Conservation (phyloP, 2,113 vertebrate species). For the Arothron firmamentum region DNA sequence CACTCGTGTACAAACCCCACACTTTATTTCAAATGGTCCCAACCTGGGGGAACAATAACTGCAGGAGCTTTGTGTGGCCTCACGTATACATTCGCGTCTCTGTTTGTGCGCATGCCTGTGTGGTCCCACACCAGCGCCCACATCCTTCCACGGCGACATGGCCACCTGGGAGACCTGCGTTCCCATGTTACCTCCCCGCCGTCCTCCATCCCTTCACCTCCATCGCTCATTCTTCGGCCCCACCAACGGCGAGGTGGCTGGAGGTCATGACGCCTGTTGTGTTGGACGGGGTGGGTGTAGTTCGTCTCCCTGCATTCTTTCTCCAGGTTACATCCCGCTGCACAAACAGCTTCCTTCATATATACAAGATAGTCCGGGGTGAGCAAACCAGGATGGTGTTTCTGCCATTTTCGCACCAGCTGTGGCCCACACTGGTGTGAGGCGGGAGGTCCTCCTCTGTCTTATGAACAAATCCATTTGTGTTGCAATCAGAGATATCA, state of each 20-base stretch:
- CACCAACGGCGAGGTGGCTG: constrained; percentile 22
- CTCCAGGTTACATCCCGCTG: constrained; percentile 38
- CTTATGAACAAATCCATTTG: constrained; percentile 23
- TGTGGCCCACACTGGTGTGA: neutral
- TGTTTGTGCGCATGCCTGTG: constrained; percentile 45
- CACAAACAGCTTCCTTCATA: constrained; percentile 31
- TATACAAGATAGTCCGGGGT: constrained; percentile 31
- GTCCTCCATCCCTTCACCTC: constrained; percentile 23
- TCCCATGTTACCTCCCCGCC: constrained; percentile 36
- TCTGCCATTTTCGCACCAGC: constrained; percentile 27
- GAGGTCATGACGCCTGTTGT: constrained; percentile 40
- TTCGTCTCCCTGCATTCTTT: constrained; percentile 48
- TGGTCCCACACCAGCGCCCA: constrained; percentile 63
- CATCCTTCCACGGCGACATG: constrained; percentile 57
- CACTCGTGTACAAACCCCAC: constrained; percentile 24
- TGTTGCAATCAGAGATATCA: constrained; percentile 13
- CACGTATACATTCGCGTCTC: neutral
- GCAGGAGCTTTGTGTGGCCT: constrained; percentile 25
- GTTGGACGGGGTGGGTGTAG: constrained; percentile 25
- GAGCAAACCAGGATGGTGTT: constrained; percentile 49
- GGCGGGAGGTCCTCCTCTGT: constrained; percentile 7
- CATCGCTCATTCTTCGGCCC: constrained; percentile 35
- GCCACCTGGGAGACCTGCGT: constrained; percentile 63
- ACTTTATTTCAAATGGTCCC: constrained; percentile 36
- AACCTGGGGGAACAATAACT: constrained; percentile 49